Conservation (phyloP, 2,797 vertebrate genomes). For the Cyprinella venusta region DNA sequence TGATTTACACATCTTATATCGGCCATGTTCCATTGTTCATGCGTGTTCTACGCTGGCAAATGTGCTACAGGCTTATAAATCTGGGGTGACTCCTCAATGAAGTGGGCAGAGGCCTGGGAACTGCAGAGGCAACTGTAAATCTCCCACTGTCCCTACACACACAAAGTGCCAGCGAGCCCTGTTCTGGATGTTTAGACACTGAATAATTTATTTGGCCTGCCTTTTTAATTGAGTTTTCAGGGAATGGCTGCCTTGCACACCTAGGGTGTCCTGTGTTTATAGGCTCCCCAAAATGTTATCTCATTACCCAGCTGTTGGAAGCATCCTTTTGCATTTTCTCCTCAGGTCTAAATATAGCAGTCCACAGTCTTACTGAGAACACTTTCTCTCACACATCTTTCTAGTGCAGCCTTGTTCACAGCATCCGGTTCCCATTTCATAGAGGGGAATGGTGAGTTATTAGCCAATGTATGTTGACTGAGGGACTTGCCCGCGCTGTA, state of each 20-base stretch:
- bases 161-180: slow-evolving; percentile 26
- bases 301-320: slow-evolving; percentile 49
- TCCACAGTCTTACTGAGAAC: slow-evolving; percentile 22
- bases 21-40: slow-evolving; percentile 64
- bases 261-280: slow-evolving; percentile 25
- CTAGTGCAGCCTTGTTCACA: slow-evolving; percentile 19
- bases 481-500: slow-evolving; percentile 22
- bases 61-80: slow-evolving; percentile 21
- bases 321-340: slow-evolving; percentile 49
- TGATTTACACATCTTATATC: slow-evolving; percentile 38
- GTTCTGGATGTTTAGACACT: slow-evolving; percentile 50
- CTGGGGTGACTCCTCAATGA: slow-evolving; percentile 6
- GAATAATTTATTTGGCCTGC: slow-evolving; percentile 54
- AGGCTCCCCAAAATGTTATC: slow-evolving; percentile 56
- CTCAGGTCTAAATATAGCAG: slow-evolving; percentile 46
- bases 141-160: neutral
- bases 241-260: slow-evolving; percentile 34
- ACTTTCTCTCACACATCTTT: neutral
- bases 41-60: slow-evolving; percentile 39
- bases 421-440: neutral
- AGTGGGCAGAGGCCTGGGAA: slow-evolving; percentile 22
- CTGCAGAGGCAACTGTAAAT: slow-evolving; percentile 33
- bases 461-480: slow-evolving; percentile 47
- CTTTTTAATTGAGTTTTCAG: slow-evolving; percentile 57
- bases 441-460: slow-evolving; percentile 33